These are phyloP conservation scores for Acleris literana DNA, from an alignment of 2,888 invertebrate genomes.

Conservation along the genomic window DNA sequence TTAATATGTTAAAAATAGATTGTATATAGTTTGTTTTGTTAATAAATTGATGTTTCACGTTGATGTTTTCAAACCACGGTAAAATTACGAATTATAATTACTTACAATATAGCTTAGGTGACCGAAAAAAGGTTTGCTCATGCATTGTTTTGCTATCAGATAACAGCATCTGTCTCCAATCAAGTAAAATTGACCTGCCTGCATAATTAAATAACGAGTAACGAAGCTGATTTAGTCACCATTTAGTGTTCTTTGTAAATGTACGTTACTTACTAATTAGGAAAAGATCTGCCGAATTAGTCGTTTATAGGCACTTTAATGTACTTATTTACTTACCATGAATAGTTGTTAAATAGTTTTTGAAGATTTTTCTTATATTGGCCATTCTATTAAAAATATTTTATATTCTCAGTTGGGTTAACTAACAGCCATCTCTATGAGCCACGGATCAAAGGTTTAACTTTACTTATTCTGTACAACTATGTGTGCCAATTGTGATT, in stretches of 20 bases:
- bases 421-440: background rate
- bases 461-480: background rate
- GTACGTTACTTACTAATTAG: conserved; percentile 53
- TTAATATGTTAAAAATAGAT: conserved; percentile 61
- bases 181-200: conserved; percentile 36
- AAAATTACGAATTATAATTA: conserved; percentile 53
- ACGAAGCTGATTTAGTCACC: conserved; percentile 59
- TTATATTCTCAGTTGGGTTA: conserved; percentile 52
- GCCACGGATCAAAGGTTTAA: too few species aligned
- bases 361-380: conserved; percentile 65
- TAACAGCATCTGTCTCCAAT: conserved; percentile 36
- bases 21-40: conserved; percentile 78
- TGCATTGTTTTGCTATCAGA: conserved; percentile 32
- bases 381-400: conserved; percentile 62
- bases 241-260: conserved; percentile 74
- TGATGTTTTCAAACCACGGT: conserved; percentile 70
- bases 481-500: too few species aligned
- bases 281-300: conserved; percentile 78
- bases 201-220: conserved; percentile 34
- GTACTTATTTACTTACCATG: conserved; percentile 46
- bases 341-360: conserved; percentile 61
- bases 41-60: conserved; percentile 77
- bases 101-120: conserved; percentile 14
- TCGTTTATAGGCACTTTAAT: conserved; percentile 66
- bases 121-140: conserved; percentile 2